Evolutionary conservation across 2,797 vertebrate genomes (phyloP), one percentile per base, ranked within the genome.

Genomic region (Manis pentadactyla): DNA sequence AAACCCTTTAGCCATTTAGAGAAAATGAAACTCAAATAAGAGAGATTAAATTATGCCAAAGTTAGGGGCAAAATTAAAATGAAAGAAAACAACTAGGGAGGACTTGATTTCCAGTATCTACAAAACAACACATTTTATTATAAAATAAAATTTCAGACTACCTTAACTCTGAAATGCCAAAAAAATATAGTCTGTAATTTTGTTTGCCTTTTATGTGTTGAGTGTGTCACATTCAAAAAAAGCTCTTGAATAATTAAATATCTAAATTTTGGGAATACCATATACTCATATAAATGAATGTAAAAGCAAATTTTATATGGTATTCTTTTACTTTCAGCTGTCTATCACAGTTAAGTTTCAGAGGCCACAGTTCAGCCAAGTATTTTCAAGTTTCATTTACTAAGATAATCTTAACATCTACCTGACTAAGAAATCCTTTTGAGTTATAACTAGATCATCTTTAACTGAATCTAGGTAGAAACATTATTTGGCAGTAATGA

Each of bases 61-160:
- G 31, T 64, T 83, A 89, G 29, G 34, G 42, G 27, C 27, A 82
- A 83, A 90, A 84, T 61, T 84, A 71, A 96, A 88, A 85, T 94
- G 27, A 59, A 91, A 85, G 39, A 25, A n/a, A 91, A 68, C 19
- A 94, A 91, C 49, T 71, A 37, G 19, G 23, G 39, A 92, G 21
- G 31, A 87, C 23, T 34, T 78, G 21, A 17, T 92, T 77, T 90
- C 63, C 27, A 4, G 4, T 29, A 51, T 66, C 31, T 87, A n/a
- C 0, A 82, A 7, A 93, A 74, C 42, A 42, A 42, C 42, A 42
- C 14, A 87, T 78, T 71, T 93, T 75, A 75, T 55, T 64, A 53
- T 39, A 61, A 82, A n/a, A 42, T 42, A 42, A 42, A 42, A 42
- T 42, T 42, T 42, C 8, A 42, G 42, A 53, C 27, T n/a, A 81